Evolutionary conservation across 2,888 invertebrate genomes (phyloP), one percentile per base, ranked within the genome.

Genomic region (Bhutanitis thaidina): DNA sequence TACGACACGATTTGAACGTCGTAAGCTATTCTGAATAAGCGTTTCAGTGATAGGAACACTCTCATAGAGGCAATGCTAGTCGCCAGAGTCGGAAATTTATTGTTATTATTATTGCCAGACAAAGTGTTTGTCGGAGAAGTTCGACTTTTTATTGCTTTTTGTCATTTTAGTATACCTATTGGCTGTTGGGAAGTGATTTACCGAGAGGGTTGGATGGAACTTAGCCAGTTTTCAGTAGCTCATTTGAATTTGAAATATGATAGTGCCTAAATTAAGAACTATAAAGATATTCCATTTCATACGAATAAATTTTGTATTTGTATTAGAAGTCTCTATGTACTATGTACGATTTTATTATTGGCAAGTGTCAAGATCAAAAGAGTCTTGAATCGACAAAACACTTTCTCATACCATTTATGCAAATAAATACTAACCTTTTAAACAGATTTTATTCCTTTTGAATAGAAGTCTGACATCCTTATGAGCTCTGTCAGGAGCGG

Each of bases 401-500:
- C n/a, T n/a, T n/a, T n/a, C n/a, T n/a, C n/a, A n/a, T n/a, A n/a
- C n/a, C n/a, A n/a, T n/a, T n/a, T n/a, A n/a, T n/a, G n/a, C 1
- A 30, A 30, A 30, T 9, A 4, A 14, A 29, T 16, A 62, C 71
- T 77, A 70, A 94, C 95, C 94, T 92, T 94, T 94, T 57, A 94
- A 90, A 77, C 97, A 97, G 66, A 96, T 95, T 89, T 97, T 97
- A 80, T 95, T 96, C 59, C 97, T 91, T 69, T 94, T 94, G 85
- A 97, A 94, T 62, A 93, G 92, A 52, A 97, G 90, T 59, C 91
- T 87, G 8, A 94, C 94, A 67, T 93, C 93, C 72, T 94, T 93
- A 77, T 94, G 91, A 8, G 91, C 90, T n/a, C 92, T 91, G 54
- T 93, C 92, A 9, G 93, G 92, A 0, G 93, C 92, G 36, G 94